Percentiles rank a stretch among this genome's conserved stretches.
phyloP scores from a whole-genome alignment of 2,113 vertebrate species.

The Gila orcuttii region DNA sequence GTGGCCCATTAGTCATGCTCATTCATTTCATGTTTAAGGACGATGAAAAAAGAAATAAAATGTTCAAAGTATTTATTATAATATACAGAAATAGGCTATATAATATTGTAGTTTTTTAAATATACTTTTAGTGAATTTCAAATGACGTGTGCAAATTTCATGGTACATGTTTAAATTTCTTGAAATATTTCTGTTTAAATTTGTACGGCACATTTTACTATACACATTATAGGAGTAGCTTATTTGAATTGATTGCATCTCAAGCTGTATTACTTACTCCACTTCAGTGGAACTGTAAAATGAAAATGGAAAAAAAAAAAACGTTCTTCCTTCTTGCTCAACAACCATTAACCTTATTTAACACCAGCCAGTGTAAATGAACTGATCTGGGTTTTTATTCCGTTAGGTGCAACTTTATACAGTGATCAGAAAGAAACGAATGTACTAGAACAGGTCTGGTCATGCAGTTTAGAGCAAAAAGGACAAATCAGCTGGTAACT shows the following conservation, averaged over 20 bases:
- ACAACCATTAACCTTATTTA: background rate
- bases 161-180: background rate
- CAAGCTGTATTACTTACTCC: background rate
- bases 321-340: background rate
- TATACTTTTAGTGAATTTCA: background rate
- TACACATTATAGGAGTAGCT: background rate
- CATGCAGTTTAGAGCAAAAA: slow-evolving; percentile 13
- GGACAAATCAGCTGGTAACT: background rate
- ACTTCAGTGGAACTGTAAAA: slow-evolving; percentile 17
- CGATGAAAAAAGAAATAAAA: background rate
- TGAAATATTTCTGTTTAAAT: background rate
- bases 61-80: background rate
- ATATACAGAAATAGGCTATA: background rate
- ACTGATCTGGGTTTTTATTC: background rate
- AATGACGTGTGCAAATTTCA: background rate
- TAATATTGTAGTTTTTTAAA: background rate
- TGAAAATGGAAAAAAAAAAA: background rate
- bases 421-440: background rate
- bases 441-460: background rate
- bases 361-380: background rate
- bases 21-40: background rate
- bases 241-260: slow-evolving; percentile 28
- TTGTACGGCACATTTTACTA: background rate
- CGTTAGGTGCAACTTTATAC: background rate
- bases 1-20: background rate